Evolutionary conservation across 64 coral and sea anemone genomes (phyloP).

Genomic region (Montipora efflorescens): DNA sequence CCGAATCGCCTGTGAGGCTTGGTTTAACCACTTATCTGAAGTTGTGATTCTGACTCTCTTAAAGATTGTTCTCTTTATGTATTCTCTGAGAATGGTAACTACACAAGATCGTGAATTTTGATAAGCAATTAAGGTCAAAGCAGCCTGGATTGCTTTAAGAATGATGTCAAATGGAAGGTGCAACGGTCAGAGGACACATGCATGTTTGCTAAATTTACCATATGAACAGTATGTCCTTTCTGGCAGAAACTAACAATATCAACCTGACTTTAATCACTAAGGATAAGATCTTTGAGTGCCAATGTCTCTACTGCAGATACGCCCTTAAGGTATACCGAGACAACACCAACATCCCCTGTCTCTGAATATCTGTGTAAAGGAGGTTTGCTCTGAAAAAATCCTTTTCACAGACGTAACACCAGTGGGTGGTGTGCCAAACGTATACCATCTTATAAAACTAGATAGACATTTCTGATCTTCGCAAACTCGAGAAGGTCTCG

Average conservation of each 20-base stretch:
- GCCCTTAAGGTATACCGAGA: constrained; percentile 21
- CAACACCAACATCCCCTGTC: constrained; percentile 42
- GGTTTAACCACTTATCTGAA: no score
- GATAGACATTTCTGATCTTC: no score
- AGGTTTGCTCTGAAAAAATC: constrained; percentile 51
- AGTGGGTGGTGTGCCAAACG: constrained; percentile 48
- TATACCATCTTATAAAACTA: constrained; percentile 43
- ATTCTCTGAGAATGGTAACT: constrained; percentile 40
- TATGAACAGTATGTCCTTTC: no score
- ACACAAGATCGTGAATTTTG: constrained; percentile 15
- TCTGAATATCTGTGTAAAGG: constrained; percentile 41
- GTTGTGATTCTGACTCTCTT: no score
- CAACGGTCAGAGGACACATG: no score
- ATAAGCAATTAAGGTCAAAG: constrained; percentile 27
- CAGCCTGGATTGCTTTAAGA: constrained; percentile 35
- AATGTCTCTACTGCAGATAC: constrained; percentile 28
- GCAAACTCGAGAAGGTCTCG: no score
- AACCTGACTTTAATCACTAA: constrained; percentile 15
- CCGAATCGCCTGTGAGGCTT: not conserved
- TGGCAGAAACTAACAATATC: not conserved
- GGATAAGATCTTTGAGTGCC: constrained; percentile 53
- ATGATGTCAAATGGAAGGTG: not conserved
- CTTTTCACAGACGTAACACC: constrained; percentile 36
- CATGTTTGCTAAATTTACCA: no score
- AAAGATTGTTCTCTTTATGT: constrained; percentile 23